Base-by-base conservation (phyloP, 1,140 invertebrate genomes). In the Maniola jurtina region DNA sequence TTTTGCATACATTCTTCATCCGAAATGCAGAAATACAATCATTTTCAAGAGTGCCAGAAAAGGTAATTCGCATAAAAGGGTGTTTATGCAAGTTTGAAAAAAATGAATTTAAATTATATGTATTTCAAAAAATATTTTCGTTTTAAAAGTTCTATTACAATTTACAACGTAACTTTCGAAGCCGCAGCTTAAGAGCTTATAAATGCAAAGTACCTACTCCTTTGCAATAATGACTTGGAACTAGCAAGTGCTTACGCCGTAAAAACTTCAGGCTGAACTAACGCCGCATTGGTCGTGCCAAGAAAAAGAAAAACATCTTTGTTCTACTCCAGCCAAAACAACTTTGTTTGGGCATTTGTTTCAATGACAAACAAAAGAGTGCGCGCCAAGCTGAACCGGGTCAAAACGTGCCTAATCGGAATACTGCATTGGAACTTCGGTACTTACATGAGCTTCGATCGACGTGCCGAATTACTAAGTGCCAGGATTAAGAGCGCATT, bases 291-390 rank as follows among this genome's bases (percentile, higher is more conserved):
- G n/a, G 58, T 35, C 47, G 65, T 65, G 67, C 48, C 61, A 68
- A 66, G 66, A 68, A 73, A 76, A 66, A 69, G 56, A 57, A 42
- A 72, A 78, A 80, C 70, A 68, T 80, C 84, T 86, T 89, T 88
- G 85, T 89, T 89, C 79, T 55, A 78, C 63, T 50, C 64, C 70
- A 85, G 84, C 80, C 86, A 88, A 89, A 89, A 88, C 84, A 86
- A 78, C 73, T 75, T 65, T 83, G 82, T 84, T 86, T 82, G 78
- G 75, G 71, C 73, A 75, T 74, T 84, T 75, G 72, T 76, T 88
- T 80, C 77, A 81, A 86, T 83, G 85, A 83, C 77, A 85, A 86
- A 83, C 79, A 77, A 72, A 66, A 63, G 73, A 67, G 72, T 66
- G 64, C 62, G 54, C 57, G 59, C 58, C 54, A 47, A 67, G 62